Percentiles rank a stretch among this genome's conserved stretches.
These are phyloP conservation scores for Cephus runcator DNA, from an alignment of 2,888 invertebrate species.

Conservation along the genomic window DNA sequence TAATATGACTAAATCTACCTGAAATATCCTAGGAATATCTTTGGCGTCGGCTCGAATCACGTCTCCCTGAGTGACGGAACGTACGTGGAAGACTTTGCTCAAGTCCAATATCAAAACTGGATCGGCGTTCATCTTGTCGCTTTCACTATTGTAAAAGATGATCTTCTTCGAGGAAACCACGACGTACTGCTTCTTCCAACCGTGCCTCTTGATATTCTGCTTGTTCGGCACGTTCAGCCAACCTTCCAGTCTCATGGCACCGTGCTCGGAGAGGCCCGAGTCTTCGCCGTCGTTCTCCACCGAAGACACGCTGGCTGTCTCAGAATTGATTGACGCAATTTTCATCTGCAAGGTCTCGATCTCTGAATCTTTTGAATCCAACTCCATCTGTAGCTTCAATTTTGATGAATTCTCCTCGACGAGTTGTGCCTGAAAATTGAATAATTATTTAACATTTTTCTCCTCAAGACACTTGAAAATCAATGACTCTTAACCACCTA, in stretches of 20 bases:
- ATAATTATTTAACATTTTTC: background rate
- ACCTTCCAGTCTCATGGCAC: conserved; percentile 86
- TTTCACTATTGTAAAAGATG: conserved; percentile 96
- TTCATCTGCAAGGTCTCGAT: conserved; percentile 93
- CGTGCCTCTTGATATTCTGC: conserved; percentile 93
- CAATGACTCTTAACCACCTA: background rate
- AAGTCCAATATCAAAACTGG: conserved; percentile 95
- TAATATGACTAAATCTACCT: conserved; percentile 64
- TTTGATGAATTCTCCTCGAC: conserved; percentile 83
- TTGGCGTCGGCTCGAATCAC: conserved; percentile 98
- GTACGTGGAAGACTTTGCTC: conserved; percentile 98
- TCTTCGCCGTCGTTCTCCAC: conserved; percentile 87
- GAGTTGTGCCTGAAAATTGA: conserved; percentile 76
- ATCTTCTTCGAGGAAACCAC: conserved; percentile 97
- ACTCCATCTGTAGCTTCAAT: conserved; percentile 91
- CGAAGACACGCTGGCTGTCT: conserved; percentile 91
- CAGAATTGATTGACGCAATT: conserved; percentile 81
- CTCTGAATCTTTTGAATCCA: conserved; percentile 96
- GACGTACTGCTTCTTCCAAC: conserved; percentile 97
- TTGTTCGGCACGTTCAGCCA: conserved; percentile 96
- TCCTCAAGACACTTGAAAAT: background rate
- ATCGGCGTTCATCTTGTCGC: conserved; percentile 93
- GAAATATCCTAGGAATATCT: conserved; percentile 99
- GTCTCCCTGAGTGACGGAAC: conserved; percentile 98
- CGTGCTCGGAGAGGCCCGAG: conserved; percentile 71